phyloP scores from a whole-genome alignment of 2,888 invertebrate genomes.

The Xestia rhomboidea region DNA sequence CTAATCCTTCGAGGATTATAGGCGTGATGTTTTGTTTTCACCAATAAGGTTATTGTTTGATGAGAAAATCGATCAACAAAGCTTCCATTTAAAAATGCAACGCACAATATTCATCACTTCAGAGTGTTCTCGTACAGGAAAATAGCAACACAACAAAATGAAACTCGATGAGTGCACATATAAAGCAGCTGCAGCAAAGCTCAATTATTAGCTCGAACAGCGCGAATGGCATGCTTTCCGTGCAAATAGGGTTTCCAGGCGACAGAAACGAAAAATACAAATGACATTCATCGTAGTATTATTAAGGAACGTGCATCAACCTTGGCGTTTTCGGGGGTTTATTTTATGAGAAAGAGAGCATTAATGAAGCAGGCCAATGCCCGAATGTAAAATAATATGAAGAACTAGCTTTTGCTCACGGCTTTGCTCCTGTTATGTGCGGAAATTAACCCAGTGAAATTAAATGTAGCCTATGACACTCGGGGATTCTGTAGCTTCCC shows the following conservation, averaged over 20 bases:
- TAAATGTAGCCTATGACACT: too few relatives aligned
- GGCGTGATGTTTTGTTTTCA: too few relatives aligned
- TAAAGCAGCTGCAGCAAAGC: constrained; percentile 14
- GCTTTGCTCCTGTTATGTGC: too few relatives aligned
- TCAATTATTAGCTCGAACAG: constrained; percentile 51
- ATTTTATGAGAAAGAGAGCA: neutral
- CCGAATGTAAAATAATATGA: neutral
- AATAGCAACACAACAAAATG: constrained; percentile 15
- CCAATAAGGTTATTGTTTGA: neutral
- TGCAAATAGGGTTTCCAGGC: constrained; percentile 30
- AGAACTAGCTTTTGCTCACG: neutral
- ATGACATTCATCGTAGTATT: constrained; percentile 7
- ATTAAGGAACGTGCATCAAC: neutral
- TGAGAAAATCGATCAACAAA: neutral
- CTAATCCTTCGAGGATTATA: too few relatives aligned
- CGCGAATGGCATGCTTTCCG: constrained; percentile 9
- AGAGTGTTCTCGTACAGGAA: constrained; percentile 4
- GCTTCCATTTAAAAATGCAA: neutral
- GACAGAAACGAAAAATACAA: constrained; percentile 13
- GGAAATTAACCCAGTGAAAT: too few relatives aligned
- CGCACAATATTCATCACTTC: neutral
- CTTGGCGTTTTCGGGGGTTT: neutral
- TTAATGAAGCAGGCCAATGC: neutral
- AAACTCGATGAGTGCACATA: constrained; percentile 20
- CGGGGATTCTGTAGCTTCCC: too few relatives aligned